Evolutionary conservation across 2,797 vertebrate species (phyloP).

Genomic region (Bovichtus variegatus): DNA sequence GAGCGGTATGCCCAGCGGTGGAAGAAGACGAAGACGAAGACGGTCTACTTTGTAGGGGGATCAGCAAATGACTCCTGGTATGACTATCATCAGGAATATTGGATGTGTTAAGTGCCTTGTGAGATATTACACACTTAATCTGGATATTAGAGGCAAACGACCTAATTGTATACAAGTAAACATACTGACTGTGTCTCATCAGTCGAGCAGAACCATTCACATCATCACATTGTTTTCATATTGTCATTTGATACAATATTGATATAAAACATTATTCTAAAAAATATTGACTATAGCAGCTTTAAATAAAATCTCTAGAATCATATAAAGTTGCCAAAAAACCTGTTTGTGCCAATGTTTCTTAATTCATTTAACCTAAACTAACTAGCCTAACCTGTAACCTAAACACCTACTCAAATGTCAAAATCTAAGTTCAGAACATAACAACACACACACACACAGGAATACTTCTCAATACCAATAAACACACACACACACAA

Average conservation of each 20-base stretch:
- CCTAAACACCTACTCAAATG: not conserved
- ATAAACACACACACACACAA: not conserved
- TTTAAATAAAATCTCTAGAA: not conserved
- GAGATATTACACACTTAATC: not conserved
- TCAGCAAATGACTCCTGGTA: constrained; percentile 8
- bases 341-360: not conserved
- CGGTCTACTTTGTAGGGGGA: not conserved
- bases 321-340: not conserved
- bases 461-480: not conserved
- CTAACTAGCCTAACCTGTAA: not conserved
- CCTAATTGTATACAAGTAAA: constrained; percentile 1
- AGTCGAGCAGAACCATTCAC: not conserved
- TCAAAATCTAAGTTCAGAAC: not conserved
- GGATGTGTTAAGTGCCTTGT: not conserved
- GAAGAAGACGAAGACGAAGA: not conserved
- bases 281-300: too few species aligned
- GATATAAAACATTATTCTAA: too few species aligned
- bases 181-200: constrained; percentile 1
- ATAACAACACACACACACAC: constrained; percentile 9
- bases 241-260: too few species aligned
- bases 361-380: not conserved
- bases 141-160: constrained; percentile 8
- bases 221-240: not conserved
- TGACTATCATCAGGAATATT: not conserved
- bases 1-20: not conserved